A percentile compares a stretch with the other conserved stretches of the same genome.
phyloP scores from a whole-genome alignment of 2,113 vertebrate species.

The Crypturellus undulatus region DNA sequence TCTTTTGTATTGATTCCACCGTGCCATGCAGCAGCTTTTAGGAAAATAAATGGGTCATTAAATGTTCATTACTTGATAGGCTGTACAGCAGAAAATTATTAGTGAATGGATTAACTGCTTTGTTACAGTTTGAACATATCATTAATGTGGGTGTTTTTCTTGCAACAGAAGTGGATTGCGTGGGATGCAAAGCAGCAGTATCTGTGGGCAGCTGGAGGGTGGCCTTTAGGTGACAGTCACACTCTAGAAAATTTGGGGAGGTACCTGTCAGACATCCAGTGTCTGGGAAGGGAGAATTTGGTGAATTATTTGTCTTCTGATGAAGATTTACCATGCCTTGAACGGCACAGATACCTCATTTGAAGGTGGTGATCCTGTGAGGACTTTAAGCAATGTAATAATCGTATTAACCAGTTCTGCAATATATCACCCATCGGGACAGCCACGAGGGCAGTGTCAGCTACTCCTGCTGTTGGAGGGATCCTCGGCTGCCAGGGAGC shows the following conservation, averaged over 20 bases:
- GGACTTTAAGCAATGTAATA: constrained; percentile 18
- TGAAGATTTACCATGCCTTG: not conserved
- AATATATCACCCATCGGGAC: constrained; percentile 56
- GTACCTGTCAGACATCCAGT: not conserved
- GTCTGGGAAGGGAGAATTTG: not conserved
- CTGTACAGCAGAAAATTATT: constrained; percentile 69
- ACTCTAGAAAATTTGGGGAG: not conserved
- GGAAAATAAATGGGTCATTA: constrained; percentile 68
- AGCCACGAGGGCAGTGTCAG: not conserved
- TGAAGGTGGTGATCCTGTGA: not conserved
- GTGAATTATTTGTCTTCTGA: not conserved
- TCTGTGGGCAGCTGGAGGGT: not conserved
- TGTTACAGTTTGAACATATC: constrained; percentile 62
- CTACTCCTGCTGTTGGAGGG: constrained; percentile 25
- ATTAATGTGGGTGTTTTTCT: constrained; percentile 55
- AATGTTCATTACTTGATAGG: constrained; percentile 66
- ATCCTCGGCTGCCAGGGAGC: constrained; percentile 45
- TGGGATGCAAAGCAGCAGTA: not conserved
- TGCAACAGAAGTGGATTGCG: not conserved
- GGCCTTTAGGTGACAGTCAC: not conserved
- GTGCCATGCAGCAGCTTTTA: constrained; percentile 49
- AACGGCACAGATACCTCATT: rapidly evolving
- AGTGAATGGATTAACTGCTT: constrained; percentile 70
- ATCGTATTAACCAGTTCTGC: constrained; percentile 56
- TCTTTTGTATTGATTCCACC: constrained; percentile 68